Base-by-base conservation (phyloP, 2,888 invertebrate species). In the Drosophila stalkeri region DNA sequence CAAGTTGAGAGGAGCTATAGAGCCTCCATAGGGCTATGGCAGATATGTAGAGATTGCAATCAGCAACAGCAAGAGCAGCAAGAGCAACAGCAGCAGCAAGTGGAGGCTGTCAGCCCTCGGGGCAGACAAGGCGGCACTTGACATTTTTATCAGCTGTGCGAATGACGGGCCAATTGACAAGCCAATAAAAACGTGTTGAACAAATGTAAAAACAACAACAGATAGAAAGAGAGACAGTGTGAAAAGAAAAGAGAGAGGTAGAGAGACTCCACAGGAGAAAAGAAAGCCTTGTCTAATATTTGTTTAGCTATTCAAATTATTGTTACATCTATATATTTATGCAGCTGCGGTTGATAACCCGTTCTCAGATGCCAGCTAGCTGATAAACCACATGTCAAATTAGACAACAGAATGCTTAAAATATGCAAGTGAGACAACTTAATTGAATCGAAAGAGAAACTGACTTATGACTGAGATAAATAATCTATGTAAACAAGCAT, bases 321-420 rank as follows among this genome's bases (percentile, higher is more conserved):
- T 63, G 70, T 57, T 65, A 54, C 49, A 52, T 46, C 54, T 54
- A 16, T 16, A 47, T 51, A 49, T 49, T 49, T 7, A 37, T 52
- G 56, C 64, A 61, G 61, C 33, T 63, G 67, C 63, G n/a, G n/a
- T 49, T 71, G 20, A 67, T 46, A 86, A 77, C 86, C 71, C 39
- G 87, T 77, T 80, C 35, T 33, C 47, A 64, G 78, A 80, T 86
- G 55, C 44, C 64, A 60, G 70, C 69, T 51, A 55, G 61, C 70
- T 75, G 82, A 84, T 82, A 75, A 63, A 62, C 47, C 35, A 56
- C 71, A 68, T 68, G 67, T 77, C 82, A 80, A 81, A 73, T 76
- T 72, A 69, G 74, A 64, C 61, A 66, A 69, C 43, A 46, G 65
- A 74, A 72, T 81, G 46, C 20, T 66, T 63, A 67, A 72, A 68